Conservation (phyloP, 2,888 invertebrate genomes). For the Spodoptera picta region DNA sequence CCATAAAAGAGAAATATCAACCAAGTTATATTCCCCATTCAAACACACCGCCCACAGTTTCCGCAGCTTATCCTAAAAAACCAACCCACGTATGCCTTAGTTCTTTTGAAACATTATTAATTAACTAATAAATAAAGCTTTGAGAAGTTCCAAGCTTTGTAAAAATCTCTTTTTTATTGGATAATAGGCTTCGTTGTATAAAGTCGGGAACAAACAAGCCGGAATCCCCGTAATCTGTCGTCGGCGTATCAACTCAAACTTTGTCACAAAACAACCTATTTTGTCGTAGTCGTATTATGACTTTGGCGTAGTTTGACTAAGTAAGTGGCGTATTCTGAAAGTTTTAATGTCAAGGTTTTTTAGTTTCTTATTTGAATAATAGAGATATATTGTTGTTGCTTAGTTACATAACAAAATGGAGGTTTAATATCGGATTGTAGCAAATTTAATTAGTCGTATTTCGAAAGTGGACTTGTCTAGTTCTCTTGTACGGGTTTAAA, state of each 20-base stretch:
- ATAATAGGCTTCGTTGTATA: constrained; percentile 27
- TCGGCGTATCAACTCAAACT: constrained; percentile 44
- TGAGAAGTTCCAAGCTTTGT: constrained; percentile 34
- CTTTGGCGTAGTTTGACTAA: constrained; percentile 29
- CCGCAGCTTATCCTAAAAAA: too few relatives aligned
- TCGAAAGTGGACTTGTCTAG: too few relatives aligned
- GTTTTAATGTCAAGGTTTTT: background rate
- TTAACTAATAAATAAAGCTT: constrained; percentile 20
- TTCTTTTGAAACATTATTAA: constrained; percentile 5
- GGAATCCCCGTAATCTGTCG: constrained; percentile 40
- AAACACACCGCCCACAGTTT: background rate
- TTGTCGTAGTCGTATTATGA: constrained; percentile 34
- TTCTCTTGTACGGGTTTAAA: too few relatives aligned
- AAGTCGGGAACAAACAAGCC: constrained; percentile 45
- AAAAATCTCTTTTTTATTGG: constrained; percentile 47
- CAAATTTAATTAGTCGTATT: too few relatives aligned
- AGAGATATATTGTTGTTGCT: too few relatives aligned
- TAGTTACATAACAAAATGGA: too few relatives aligned
- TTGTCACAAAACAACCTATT: constrained; percentile 45
- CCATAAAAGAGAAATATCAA: background rate
- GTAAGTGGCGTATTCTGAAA: constrained; percentile 4
- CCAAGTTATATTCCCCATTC: background rate
- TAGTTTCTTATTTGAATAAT: too few relatives aligned
- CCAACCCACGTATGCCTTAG: too few relatives aligned
- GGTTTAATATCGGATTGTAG: too few relatives aligned